phyloP scores from a whole-genome alignment of 2,888 invertebrate genomes.

The Clitarchus hookeri region DNA sequence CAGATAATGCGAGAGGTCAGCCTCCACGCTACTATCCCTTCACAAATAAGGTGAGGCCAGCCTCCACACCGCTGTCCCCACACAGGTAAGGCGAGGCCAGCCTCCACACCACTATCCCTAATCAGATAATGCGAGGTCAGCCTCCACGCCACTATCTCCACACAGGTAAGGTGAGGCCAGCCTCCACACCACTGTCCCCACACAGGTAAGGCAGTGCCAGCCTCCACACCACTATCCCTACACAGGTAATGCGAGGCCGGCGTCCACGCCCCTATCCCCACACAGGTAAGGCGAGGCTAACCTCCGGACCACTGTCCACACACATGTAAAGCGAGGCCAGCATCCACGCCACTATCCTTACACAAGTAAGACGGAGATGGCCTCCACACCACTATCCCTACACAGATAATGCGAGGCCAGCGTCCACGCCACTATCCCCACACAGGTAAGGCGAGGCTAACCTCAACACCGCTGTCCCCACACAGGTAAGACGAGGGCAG shows the following conservation, averaged over 20 bases:
- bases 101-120: background rate
- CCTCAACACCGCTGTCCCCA: background rate
- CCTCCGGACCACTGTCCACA: background rate
- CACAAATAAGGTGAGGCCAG: background rate
- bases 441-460: background rate
- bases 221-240: background rate
- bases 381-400: background rate
- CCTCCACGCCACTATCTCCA: background rate
- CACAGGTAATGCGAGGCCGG: background rate
- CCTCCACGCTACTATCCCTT: background rate
- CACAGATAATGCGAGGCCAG: background rate
- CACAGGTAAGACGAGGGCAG: constrained; percentile 3
- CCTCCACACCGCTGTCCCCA: background rate
- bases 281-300: background rate
- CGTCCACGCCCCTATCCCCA: background rate
- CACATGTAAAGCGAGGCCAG: background rate
- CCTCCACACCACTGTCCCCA: background rate
- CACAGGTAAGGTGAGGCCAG: background rate
- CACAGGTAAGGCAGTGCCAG: background rate
- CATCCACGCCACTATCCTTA: background rate
- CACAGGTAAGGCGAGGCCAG: background rate
- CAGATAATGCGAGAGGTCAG: background rate
- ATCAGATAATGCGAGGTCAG: background rate
- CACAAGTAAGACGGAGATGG: too few species aligned
- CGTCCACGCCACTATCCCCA: background rate